Conservation (phyloP, 64 coral and sea anemone genomes). For the Catalaphyllia jardinei region DNA sequence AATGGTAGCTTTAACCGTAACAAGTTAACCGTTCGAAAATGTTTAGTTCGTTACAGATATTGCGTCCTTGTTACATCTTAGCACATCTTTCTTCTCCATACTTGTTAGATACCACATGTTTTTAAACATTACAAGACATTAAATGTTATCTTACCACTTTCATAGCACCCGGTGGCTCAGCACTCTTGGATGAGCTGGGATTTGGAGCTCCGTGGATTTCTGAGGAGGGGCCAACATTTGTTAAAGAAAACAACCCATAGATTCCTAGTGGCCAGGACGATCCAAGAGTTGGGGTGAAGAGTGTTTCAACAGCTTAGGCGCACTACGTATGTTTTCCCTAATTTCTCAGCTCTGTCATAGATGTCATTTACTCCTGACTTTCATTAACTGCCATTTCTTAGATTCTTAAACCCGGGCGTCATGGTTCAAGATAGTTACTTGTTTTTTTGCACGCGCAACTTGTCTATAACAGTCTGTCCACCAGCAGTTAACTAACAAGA, state of each 20-base stretch:
- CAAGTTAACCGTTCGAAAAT: too few relatives aligned
- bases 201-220: conserved; percentile 8
- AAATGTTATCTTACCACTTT: conserved; percentile 41
- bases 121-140: not conserved
- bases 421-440: not conserved
- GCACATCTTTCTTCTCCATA: too few relatives aligned
- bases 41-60: too few relatives aligned
- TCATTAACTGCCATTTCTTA: too few relatives aligned
- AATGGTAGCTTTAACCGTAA: too few relatives aligned
- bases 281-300: not conserved
- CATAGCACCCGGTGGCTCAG: conserved; percentile 37
- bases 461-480: not conserved
- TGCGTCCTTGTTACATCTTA: too few relatives aligned
- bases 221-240: not conserved
- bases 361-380: too few relatives aligned
- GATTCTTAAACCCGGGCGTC: not conserved
- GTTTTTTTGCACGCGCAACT: not conserved
- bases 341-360: too few relatives aligned
- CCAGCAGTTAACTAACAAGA: not conserved
- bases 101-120: too few relatives aligned
- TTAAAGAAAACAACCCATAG: not conserved
- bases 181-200: not conserved
- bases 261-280: not conserved
- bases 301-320: too few relatives aligned
- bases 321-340: too few relatives aligned